Evolutionary conservation across 2,113 vertebrate genomes (phyloP), one percentile per base, ranked within the genome.

Genomic region (Cichladusa arquata): DNA sequence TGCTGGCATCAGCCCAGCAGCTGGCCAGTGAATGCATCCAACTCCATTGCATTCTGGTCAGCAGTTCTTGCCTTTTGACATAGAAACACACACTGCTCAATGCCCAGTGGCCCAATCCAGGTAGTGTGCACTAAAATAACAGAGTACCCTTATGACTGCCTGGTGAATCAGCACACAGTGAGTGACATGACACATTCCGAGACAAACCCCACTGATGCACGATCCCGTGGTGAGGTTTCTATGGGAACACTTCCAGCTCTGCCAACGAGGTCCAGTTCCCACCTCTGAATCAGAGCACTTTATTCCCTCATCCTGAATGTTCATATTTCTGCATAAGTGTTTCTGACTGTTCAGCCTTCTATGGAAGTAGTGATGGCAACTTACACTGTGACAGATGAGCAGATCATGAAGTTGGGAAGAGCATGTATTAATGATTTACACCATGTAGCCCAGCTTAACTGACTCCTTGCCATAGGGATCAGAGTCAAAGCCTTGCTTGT

Each of bases 201-300:
- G 64, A 44, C 1, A 4, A 33, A 47, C 14, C 12, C 80, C 26
- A 25, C 7, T 1, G 11, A 19, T 0, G 0, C 51, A 33, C 0
- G 0, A 66, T 45, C 23, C 3, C 1, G 60, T 0, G 1, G 6
- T 0, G 0, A 65, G 50, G 31, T 70, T 61, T 15, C 12, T 31
- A 7, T 42, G 38, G 44, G 38, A 92, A 57, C 1, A 0, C 38
- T 53, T 36, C 6, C 15, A n/a, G 36, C 34, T 60, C 34, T 36
- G 70, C 66, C 28, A 16, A 24, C 1, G 25, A 69, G 38, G 31
- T 51, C 80, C 69, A 44, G 25, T 34, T 82, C 51, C 31, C 28
- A 24, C 16, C 56, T 65, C 25, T 51, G 54, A 64, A 87, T 51
- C 9, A 58, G 12, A 62, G 26, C 9, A 61, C 45, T 67, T 83